Evolutionary conservation across 1,140 invertebrate species (phyloP).

Genomic region (Psilanteris sp.): DNA sequence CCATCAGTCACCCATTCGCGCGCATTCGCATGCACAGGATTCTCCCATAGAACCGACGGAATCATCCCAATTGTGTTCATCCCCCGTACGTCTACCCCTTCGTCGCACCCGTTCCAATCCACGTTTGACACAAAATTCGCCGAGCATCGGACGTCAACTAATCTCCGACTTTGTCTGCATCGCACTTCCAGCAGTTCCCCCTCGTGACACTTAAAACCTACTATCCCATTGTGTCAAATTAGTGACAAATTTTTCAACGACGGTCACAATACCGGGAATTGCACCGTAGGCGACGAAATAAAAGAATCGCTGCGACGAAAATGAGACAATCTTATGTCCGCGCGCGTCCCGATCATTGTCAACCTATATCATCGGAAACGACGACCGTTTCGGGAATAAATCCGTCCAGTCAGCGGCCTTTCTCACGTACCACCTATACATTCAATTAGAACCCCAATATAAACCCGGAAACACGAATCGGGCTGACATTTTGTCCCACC

Average conservation of each 20-base stretch:
- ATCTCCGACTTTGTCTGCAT: too few relatives aligned
- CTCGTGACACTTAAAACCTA: constrained; percentile 12
- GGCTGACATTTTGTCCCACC: too few relatives aligned
- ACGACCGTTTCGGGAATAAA: constrained; percentile 43
- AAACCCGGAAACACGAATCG: constrained; percentile 50
- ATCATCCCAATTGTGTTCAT: too few relatives aligned
- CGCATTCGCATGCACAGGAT: too few relatives aligned
- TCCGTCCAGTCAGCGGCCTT: constrained; percentile 53
- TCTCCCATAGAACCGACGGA: too few relatives aligned
- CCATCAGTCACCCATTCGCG: too few relatives aligned
- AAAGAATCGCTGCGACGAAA: constrained; percentile 17
- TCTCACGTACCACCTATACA: constrained; percentile 54
- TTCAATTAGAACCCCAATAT: constrained; percentile 47
- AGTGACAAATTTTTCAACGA: constrained; percentile 33
- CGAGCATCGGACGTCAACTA: too few relatives aligned
- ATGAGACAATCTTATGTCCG: constrained; percentile 43
- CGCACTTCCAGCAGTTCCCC: too few relatives aligned
- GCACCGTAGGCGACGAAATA: too few relatives aligned
- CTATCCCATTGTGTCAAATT: constrained; percentile 44
- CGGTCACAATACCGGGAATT: constrained; percentile 37
- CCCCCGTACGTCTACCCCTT: too few relatives aligned
- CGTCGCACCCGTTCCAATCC: too few relatives aligned
- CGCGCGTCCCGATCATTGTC: constrained; percentile 43
- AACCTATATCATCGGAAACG: constrained; percentile 37
- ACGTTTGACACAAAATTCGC: too few relatives aligned